Evolutionary conservation across 2,797 vertebrate genomes (phyloP).

Genomic region (Acipenser ruthenus): DNA sequence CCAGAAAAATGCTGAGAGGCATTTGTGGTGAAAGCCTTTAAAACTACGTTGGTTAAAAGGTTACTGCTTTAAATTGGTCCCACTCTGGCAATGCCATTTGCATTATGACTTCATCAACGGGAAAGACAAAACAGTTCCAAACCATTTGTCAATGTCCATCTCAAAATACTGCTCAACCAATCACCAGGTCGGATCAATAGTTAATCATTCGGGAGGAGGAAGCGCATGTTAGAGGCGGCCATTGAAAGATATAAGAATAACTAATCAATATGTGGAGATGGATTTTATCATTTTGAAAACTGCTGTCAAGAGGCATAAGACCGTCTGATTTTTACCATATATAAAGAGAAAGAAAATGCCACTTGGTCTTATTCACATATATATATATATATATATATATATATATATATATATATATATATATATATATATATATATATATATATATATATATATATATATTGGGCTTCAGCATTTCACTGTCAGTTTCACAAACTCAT

Average conservation of each 20-base stretch:
- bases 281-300: conserved; percentile 71
- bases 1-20: conserved; percentile 29
- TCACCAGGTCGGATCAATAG: conserved; percentile 77
- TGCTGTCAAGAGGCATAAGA: conserved; percentile 40
- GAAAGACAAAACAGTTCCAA: conserved; percentile 62
- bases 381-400: no score
- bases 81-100: conserved; percentile 50
- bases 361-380: not conserved
- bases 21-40: conserved; percentile 29
- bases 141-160: conserved; percentile 78
- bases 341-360: conserved; percentile 1
- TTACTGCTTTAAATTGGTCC: conserved; percentile 57
- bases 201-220: conserved; percentile 59
- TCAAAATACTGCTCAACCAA: conserved; percentile 73
- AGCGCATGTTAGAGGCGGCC: conserved; percentile 43
- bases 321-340: conserved; percentile 13
- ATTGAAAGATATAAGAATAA: conserved; percentile 62
- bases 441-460: no score
- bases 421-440: no score
- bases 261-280: conserved; percentile 68
- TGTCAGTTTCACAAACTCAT: no score
- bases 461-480: no score
- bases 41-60: conserved; percentile 51
- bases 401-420: no score
- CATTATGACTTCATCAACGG: conserved; percentile 65